Percentiles rank a stretch among this genome's conserved stretches.
These are phyloP conservation scores for Tenthredo livida DNA, from an alignment of 2,888 invertebrate species.

Conservation along the genomic window DNA sequence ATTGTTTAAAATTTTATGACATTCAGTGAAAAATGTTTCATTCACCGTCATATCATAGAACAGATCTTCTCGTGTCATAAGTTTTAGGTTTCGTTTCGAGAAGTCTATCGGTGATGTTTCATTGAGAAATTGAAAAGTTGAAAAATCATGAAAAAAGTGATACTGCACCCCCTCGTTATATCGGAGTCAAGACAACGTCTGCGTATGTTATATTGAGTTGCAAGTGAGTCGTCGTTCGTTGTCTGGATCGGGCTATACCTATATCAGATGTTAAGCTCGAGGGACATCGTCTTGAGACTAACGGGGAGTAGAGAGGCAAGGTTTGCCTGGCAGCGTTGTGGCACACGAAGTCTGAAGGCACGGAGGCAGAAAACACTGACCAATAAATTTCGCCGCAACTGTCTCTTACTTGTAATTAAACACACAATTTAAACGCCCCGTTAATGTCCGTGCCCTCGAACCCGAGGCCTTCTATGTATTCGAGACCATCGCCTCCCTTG, in stretches of 20 bases:
- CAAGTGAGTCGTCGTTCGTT: constrained; percentile 10
- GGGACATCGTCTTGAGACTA: constrained; percentile 48
- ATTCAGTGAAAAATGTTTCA: background rate
- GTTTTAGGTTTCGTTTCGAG: background rate
- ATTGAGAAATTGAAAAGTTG: background rate
- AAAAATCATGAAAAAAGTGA: background rate
- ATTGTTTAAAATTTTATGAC: background rate
- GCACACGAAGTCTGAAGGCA: constrained; percentile 34
- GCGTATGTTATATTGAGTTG: background rate
- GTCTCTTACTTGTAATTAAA: constrained; percentile 77
- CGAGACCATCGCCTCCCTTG: constrained; percentile 55
- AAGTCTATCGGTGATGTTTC: background rate
- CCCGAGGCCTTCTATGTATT: constrained; percentile 36
- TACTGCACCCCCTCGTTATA: background rate
- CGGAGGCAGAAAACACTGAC: constrained; percentile 70
- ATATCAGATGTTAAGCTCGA: constrained; percentile 35
- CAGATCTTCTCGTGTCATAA: background rate
- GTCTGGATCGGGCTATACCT: background rate
- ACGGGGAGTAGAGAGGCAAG: background rate
- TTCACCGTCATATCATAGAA: background rate
- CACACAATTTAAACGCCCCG: constrained; percentile 75
- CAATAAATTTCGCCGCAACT: constrained; percentile 73
- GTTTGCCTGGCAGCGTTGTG: constrained; percentile 62
- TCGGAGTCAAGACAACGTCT: background rate
- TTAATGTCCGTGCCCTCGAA: constrained; percentile 69